These are phyloP conservation scores for Plebejus melissa DNA, from an alignment of 2,888 invertebrate genomes.

Conservation along the genomic window DNA sequence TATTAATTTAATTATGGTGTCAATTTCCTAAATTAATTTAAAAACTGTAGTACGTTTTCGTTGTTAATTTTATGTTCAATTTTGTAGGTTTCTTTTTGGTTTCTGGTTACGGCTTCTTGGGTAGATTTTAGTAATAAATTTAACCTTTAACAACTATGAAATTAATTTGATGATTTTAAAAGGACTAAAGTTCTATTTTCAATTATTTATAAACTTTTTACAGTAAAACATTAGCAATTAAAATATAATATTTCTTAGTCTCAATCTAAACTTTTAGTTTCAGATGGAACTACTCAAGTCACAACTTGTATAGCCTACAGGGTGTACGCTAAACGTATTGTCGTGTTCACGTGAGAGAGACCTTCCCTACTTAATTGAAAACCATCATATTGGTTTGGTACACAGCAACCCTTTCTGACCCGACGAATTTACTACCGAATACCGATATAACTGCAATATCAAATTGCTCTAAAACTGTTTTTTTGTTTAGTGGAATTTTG, in stretches of 20 bases:
- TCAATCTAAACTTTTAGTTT: background rate
- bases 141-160: background rate
- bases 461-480: background rate
- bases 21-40: constrained; percentile 11
- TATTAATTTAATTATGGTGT: constrained; percentile 18
- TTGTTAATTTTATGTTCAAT: background rate
- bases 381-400: constrained; percentile 59
- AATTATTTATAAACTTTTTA: background rate
- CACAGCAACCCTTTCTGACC: constrained; percentile 69
- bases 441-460: constrained; percentile 17
- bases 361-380: constrained; percentile 65
- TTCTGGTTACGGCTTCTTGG: background rate
- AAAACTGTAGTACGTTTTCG: background rate
- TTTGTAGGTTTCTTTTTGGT: background rate
- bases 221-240: background rate
- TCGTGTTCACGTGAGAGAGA: constrained; percentile 58
- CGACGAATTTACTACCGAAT: constrained; percentile 29
- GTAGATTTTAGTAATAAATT: background rate
- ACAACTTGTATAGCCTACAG: constrained; percentile 39
- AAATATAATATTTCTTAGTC: background rate
- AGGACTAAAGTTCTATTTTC: too few species aligned
- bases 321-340: constrained; percentile 66
- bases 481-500: background rate
- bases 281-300: constrained; percentile 4
- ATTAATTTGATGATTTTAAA: too few species aligned